phyloP scores from a whole-genome alignment of 2,888 invertebrate species.

The Fragum sueziense region DNA sequence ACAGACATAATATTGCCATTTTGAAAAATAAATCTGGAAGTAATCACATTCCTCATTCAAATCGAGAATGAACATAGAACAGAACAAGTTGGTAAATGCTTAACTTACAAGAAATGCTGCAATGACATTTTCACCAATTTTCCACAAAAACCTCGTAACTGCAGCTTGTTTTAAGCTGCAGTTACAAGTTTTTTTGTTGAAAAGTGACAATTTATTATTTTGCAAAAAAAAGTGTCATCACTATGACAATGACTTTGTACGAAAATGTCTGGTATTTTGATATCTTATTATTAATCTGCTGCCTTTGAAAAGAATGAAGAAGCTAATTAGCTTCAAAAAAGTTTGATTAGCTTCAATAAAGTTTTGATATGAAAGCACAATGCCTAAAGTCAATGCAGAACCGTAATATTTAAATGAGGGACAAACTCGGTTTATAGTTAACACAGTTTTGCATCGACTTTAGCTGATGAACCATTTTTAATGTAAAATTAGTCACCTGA shows the following conservation, averaged over 20 bases:
- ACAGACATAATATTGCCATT: neutral
- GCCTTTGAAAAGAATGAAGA: neutral
- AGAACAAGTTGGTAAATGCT: neutral
- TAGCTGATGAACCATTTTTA: neutral
- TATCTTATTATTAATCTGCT: no score
- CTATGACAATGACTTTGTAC: no score
- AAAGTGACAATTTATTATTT: no score
- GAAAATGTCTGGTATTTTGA: no score
- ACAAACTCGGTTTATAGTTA: neutral
- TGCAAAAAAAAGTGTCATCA: no score
- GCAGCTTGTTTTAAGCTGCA: no score
- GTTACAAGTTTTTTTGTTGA: no score
- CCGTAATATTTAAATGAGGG: neutral
- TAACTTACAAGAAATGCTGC: neutral
- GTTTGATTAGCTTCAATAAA: no score
- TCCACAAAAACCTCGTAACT: neutral
- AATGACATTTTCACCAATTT: neutral
- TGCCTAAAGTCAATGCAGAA: neutral
- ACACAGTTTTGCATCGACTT: neutral
- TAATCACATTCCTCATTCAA: neutral
- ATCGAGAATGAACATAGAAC: neutral
- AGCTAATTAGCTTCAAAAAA: neutral
- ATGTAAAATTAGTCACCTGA: neutral
- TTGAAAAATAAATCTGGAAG: neutral
- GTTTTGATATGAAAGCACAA: constrained; percentile 18